Percentiles rank a stretch among this genome's conserved stretches.
Conservation (phyloP, 2,797 vertebrate species). For the Artibeus jamaicensis region DNA sequence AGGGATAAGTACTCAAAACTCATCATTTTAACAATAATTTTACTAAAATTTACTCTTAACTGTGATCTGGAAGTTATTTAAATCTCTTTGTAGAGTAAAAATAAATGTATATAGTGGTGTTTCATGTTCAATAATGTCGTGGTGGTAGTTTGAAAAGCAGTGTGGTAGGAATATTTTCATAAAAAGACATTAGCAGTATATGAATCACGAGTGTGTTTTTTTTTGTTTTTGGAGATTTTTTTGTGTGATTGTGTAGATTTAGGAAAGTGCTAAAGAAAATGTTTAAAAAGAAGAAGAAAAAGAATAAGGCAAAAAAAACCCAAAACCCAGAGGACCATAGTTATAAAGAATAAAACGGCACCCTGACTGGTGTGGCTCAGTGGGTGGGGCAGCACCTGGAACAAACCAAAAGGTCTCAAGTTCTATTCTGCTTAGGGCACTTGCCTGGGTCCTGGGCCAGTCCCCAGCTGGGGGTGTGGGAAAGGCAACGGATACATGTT, state of each 20-base stretch:
- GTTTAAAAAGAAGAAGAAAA: not conserved
- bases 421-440: too few relatives aligned
- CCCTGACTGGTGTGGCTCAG: too few relatives aligned
- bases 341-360: too few relatives aligned
- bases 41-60: not conserved
- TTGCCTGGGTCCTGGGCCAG: too few relatives aligned
- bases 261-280: slow-evolving; percentile 7
- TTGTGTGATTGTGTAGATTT: slow-evolving; percentile 1
- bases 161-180: not conserved
- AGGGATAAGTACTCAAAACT: not conserved
- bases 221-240: not conserved
- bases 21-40: not conserved
- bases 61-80: not conserved
- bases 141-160: not conserved
- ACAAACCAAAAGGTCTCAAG: too few relatives aligned
- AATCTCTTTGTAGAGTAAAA: not conserved
- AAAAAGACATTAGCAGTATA: not conserved
- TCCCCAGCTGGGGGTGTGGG: too few relatives aligned
- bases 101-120: not conserved
- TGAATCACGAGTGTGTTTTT: not conserved
- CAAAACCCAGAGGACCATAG: too few relatives aligned
- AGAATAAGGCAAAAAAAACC: too few relatives aligned
- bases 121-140: not conserved
- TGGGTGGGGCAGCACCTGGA: too few relatives aligned
- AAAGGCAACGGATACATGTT: too few relatives aligned